phyloP scores from a whole-genome alignment of 2,888 invertebrate genomes.

The Antitype chi region DNA sequence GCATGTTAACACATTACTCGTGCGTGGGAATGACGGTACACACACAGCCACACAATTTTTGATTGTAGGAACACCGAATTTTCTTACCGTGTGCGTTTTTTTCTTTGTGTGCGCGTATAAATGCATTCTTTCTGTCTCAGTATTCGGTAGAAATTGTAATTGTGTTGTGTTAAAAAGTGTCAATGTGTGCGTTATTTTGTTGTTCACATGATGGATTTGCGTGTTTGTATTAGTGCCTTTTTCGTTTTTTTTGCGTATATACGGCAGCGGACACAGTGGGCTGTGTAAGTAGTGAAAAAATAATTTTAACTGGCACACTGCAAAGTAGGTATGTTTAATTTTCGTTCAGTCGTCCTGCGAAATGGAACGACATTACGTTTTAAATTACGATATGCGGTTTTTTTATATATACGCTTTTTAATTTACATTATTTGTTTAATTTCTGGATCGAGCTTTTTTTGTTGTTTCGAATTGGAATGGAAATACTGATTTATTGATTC shows the following conservation, averaged over 20 bases:
- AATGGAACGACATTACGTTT: slow-evolving; percentile 90
- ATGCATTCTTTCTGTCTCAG: slow-evolving; percentile 83
- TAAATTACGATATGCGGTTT: slow-evolving; percentile 88
- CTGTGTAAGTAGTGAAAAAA: slow-evolving; percentile 87
- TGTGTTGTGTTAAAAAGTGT: slow-evolving; percentile 74
- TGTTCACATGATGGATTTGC: slow-evolving; percentile 88
- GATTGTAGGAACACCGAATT: slow-evolving; percentile 89
- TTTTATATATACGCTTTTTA: slow-evolving; percentile 85
- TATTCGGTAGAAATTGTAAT: slow-evolving; percentile 51
- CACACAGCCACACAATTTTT: slow-evolving; percentile 80
- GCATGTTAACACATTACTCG: slow-evolving; percentile 85
- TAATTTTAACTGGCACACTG: slow-evolving; percentile 90
- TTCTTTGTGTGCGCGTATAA: slow-evolving; percentile 72
- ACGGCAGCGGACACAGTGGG: slow-evolving; percentile 79
- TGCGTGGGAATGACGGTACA: slow-evolving; percentile 84
- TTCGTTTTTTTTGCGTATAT: slow-evolving; percentile 81
- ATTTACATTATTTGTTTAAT: slow-evolving; percentile 85
- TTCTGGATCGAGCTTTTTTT: slow-evolving; percentile 70
- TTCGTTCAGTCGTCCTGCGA: slow-evolving; percentile 89
- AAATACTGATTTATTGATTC: slow-evolving; percentile 49
- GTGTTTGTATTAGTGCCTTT: slow-evolving; percentile 87
- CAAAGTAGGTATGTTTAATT: slow-evolving; percentile 89
- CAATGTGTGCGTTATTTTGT: slow-evolving; percentile 81
- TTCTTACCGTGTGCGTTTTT: slow-evolving; percentile 77
- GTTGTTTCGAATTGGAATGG: slow-evolving; percentile 49